Evolutionary conservation across 2,797 vertebrate species (phyloP).

Genomic region (Cossypha heuglini): DNA sequence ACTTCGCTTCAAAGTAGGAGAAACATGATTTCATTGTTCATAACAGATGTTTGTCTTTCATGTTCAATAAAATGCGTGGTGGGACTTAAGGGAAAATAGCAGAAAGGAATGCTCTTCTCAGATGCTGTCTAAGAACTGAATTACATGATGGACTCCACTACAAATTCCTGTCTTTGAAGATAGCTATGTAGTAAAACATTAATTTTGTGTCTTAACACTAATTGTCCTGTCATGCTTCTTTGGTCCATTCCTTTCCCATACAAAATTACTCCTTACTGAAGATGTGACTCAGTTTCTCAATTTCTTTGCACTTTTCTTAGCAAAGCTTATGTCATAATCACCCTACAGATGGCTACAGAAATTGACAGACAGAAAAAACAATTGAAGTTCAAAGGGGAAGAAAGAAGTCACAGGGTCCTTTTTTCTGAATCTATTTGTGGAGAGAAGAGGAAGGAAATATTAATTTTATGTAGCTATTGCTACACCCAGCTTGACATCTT

Average conservation of each 20-base stretch:
- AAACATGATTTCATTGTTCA: background rate
- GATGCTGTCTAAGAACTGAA: background rate
- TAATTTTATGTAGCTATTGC: background rate
- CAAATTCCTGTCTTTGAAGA: background rate
- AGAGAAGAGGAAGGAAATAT: slow-evolving; percentile 52
- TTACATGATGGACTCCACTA: background rate
- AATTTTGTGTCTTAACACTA: background rate
- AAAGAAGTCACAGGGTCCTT: slow-evolving; percentile 16
- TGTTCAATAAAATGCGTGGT: background rate
- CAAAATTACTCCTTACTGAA: background rate
- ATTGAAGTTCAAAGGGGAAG: slow-evolving; percentile 53
- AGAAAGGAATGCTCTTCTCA: background rate
- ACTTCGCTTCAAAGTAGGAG: background rate
- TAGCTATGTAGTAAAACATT: background rate
- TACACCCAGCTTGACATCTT: background rate
- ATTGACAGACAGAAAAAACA: background rate
- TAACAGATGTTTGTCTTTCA: background rate
- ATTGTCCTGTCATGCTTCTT: background rate
- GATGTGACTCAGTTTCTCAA: background rate
- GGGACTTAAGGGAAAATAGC: background rate
- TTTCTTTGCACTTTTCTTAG: background rate
- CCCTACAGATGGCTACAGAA: background rate
- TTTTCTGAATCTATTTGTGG: background rate
- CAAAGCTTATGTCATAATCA: background rate
- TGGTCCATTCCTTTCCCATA: background rate